Percentiles rank a stretch among this genome's conserved stretches.
Evolutionary conservation across 2,113 vertebrate genomes (phyloP).

Genomic region (Fregata magnificens): DNA sequence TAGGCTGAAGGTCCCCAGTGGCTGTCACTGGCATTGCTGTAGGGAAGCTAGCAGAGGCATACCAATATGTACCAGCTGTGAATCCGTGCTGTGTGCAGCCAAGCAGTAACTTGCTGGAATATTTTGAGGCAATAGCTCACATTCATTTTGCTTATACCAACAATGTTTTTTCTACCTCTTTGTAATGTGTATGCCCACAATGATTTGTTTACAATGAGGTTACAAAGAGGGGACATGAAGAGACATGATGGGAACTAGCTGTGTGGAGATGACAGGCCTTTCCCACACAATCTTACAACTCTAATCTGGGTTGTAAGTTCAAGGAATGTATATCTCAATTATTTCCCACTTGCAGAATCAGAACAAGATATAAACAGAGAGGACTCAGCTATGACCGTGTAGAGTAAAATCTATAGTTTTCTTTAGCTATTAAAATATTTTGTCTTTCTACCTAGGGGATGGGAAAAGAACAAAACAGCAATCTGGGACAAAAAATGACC

Average conservation of each 20-base stretch:
- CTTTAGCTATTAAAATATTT: neutral
- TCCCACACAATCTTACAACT: neutral
- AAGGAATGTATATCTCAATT: neutral
- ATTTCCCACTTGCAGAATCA: neutral
- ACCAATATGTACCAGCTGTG: neutral
- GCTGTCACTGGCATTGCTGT: neutral
- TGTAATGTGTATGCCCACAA: neutral
- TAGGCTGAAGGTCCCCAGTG: neutral
- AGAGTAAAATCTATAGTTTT: neutral
- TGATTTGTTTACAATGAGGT: neutral
- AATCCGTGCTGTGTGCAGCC: neutral
- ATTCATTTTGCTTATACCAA: neutral
- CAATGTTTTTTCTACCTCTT: neutral
- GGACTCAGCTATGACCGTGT: neutral
- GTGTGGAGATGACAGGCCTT: neutral
- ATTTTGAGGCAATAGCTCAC: neutral
- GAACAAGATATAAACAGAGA: neutral
- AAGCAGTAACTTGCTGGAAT: neutral
- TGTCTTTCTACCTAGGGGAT: neutral
- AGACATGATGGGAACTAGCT: neutral
- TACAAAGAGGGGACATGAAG: neutral
- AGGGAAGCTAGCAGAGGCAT: too few species aligned
- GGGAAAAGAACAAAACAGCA: neutral
- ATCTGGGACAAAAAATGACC: neutral
- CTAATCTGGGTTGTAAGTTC: neutral